Evolutionary conservation across 2,113 vertebrate genomes (phyloP), one percentile per base, ranked within the genome.

Genomic region (Percopsis transmontana): DNA sequence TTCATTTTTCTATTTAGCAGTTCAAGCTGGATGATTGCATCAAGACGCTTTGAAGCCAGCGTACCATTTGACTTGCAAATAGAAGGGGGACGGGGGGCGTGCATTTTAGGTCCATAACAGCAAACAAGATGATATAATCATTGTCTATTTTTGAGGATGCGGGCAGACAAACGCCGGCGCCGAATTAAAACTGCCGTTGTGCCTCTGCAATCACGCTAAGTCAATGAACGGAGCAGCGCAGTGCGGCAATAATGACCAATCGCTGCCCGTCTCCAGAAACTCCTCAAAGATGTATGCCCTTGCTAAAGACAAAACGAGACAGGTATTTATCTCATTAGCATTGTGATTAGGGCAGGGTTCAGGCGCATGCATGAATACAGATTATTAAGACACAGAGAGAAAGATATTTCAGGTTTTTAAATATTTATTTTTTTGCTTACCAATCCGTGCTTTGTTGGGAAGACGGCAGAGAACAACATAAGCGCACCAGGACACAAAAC

Each of bases 121-220:
- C 90, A 93, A 93, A 93, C 85, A 90, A 92, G 83, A 92, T 89
- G 90, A 88, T 88, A 88, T 91, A 94, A 93, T 94, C 91, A 92
- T 90, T 82, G 91, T 93, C 92, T 94, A 88, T 82, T 90, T 91
- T 89, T 89, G 92, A 93, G 90, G 90, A 94, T 93, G 83, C 80
- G 88, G 68, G 82, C 86, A 91, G 89, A 93, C 86, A 92, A 94
- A 92, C 90, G 88, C 74, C 85, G 81, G 85, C 87, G 75, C 88
- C 79, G 78, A 94, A 95, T 94, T 91, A 95, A 91, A 95, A 91
- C 88, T 84, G 58, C 53, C 83, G 85, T 83, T 85, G 68, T 91
- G 86, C 82, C 87, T 70, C 90, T 84, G 89, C 91, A 94, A 91
- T 93, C 91, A 93, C 70, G 89, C 86, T 91, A 80, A 93, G 85